phyloP scores from a whole-genome alignment of 2,113 vertebrate species.

The Pseudorhombus dupliciocellatus region DNA sequence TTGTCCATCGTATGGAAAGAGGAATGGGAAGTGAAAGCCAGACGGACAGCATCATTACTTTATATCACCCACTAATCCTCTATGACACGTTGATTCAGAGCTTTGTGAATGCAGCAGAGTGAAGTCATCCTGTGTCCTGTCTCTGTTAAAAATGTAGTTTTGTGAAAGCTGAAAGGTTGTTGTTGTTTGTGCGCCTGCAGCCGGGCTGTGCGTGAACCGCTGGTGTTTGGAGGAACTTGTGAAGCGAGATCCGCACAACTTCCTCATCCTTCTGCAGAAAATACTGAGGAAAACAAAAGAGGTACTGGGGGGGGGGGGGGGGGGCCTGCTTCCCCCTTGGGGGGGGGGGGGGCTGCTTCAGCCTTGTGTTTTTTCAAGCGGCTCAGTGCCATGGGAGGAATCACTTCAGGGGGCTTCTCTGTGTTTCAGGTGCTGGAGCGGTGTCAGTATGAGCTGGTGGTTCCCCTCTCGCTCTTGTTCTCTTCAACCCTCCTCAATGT shows the following conservation, averaged over 20 bases:
- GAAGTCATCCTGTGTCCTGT: not conserved
- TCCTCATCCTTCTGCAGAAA: slow-evolving; percentile 92
- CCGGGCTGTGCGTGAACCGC: slow-evolving; percentile 92
- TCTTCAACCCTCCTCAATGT: slow-evolving; percentile 89
- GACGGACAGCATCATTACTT: too few relatives aligned
- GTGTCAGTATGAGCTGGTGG: slow-evolving; percentile 87
- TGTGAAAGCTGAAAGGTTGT: slow-evolving; percentile 45
- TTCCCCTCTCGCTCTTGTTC: slow-evolving; percentile 89
- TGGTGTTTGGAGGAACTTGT: slow-evolving; percentile 97
- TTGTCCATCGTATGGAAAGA: not conserved
- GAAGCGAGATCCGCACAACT: slow-evolving; percentile 88
- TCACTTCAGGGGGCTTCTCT: not conserved
- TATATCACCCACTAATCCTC: too few relatives aligned
- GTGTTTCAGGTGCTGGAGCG: slow-evolving; percentile 85
- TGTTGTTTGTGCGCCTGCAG: slow-evolving; percentile 66
- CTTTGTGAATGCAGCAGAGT: not conserved
- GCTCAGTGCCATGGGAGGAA: not conserved
- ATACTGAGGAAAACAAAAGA: slow-evolving; percentile 88
- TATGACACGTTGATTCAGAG: not conserved
- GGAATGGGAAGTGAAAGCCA: slow-evolving; percentile 62
- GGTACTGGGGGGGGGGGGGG: too few relatives aligned
- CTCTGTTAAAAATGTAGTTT: too few relatives aligned
- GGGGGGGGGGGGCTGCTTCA: too few relatives aligned
- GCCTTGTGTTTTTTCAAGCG: accelerated
- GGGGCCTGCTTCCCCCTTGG: too few relatives aligned